Conservation (phyloP, 2,113 vertebrate species). For the Paramisgurnus dabryanus region DNA sequence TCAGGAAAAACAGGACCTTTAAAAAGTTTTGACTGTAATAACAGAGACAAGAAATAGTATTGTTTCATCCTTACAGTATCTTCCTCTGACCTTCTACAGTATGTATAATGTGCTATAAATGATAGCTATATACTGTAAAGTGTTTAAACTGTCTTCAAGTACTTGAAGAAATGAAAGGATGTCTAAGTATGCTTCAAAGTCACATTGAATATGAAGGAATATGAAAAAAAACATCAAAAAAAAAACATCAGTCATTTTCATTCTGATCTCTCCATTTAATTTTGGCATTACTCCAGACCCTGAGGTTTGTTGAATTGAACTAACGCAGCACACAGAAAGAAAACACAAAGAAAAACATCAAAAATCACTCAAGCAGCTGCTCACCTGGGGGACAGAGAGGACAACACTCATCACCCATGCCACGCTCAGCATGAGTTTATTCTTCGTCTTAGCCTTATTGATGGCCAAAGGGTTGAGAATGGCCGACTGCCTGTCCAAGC, state of each 20-base stretch:
- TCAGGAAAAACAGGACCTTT: no score
- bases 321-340: not conserved
- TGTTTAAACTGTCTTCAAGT: no score
- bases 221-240: not conserved
- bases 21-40: no score
- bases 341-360: constrained; percentile 25
- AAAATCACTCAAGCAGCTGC: constrained; percentile 14
- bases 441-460: constrained; percentile 75
- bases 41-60: no score
- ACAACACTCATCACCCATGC: constrained; percentile 81
- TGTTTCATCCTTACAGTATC: no score
- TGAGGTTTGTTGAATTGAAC: not conserved
- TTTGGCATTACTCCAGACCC: not conserved
- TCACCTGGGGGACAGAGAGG: constrained; percentile 83
- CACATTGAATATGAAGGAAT: not conserved
- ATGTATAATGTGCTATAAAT: not conserved
- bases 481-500: constrained; percentile 83
- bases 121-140: no score
- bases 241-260: not conserved
- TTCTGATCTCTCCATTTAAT: not conserved
- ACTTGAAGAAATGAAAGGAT: not conserved
- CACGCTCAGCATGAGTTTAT: constrained; percentile 76
- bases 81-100: no score
- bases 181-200: not conserved
- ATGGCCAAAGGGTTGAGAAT: constrained; percentile 82